Percentiles rank a stretch among this genome's conserved stretches.
phyloP scores from a whole-genome alignment of 2,888 invertebrate species.

The Calliphora vomitoria region DNA sequence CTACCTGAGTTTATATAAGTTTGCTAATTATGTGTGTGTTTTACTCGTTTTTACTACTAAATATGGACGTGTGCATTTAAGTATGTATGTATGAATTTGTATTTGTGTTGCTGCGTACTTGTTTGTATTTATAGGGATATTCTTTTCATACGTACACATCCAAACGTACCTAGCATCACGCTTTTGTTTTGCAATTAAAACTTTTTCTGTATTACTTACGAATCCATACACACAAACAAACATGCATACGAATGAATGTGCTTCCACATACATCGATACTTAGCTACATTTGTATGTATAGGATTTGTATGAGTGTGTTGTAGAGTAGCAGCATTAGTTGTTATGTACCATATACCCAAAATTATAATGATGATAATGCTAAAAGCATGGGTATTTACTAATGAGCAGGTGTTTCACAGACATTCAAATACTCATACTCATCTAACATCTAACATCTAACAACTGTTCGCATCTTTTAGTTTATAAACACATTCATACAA shows the following conservation, averaged over 20 bases:
- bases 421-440: conserved; percentile 17
- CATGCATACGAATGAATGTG: not conserved
- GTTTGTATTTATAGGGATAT: conserved; percentile 1
- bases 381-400: conserved; percentile 66
- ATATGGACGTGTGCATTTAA: conserved; percentile 56
- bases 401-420: conserved; percentile 63
- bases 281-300: not conserved
- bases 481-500: conserved; percentile 13
- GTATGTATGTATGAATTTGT: conserved; percentile 24
- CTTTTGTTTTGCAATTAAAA: conserved; percentile 72
- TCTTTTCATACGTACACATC: not conserved
- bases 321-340: conserved; percentile 29
- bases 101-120: conserved; percentile 8
- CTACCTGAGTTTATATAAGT: conserved; percentile 67
- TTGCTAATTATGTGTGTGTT: conserved; percentile 70
- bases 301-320: not conserved
- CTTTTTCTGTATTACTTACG: conserved; percentile 55
- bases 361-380: conserved; percentile 58
- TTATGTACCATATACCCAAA: conserved; percentile 37
- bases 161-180: conserved; percentile 25
- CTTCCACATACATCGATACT: not conserved
- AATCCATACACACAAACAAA: not conserved
- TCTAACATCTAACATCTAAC: conserved; percentile 6
- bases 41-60: conserved; percentile 54
- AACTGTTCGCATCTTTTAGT: conserved; percentile 6